Evolutionary conservation across 2,113 vertebrate species (phyloP).

Genomic region (Brienomyrus longianalis): DNA sequence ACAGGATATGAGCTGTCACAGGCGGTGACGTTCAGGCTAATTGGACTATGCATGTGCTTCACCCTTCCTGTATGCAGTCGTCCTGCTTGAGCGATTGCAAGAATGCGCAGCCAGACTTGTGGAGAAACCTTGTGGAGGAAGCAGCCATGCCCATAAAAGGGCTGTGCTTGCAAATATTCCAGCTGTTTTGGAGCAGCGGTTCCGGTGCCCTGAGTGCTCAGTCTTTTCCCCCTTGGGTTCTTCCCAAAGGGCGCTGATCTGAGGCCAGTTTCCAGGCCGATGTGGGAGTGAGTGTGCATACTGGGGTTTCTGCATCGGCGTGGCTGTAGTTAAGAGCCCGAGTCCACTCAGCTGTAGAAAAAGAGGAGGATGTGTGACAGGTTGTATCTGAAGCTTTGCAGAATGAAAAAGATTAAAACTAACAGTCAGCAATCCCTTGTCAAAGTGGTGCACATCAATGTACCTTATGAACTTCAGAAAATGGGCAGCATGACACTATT

Average conservation of each 20-base stretch:
- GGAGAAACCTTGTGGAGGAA: not conserved
- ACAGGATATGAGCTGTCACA: not conserved
- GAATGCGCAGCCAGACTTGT: not conserved
- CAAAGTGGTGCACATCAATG: too few relatives aligned
- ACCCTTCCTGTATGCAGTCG: not conserved
- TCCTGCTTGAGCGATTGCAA: not conserved
- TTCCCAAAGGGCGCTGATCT: not conserved
- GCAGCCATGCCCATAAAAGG: slow-evolving; percentile 4
- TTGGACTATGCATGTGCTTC: not conserved
- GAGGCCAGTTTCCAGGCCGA: not conserved
- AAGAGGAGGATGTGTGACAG: not conserved
- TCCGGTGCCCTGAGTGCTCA: not conserved
- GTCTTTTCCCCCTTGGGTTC: not conserved
- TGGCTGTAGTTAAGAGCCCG: not conserved
- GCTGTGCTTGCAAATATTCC: not conserved
- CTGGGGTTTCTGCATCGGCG: not conserved
- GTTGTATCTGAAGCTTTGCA: not conserved
- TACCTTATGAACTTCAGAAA: too few relatives aligned
- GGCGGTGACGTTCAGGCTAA: not conserved
- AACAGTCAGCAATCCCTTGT: too few relatives aligned
- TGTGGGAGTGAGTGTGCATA: not conserved
- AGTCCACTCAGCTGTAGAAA: not conserved
- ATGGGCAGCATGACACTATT: too few relatives aligned
- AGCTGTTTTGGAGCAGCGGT: not conserved
- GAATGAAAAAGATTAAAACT: not conserved